These are phyloP conservation scores for Thinocorus orbignyianus DNA, from an alignment of 2,113 vertebrate species.

Conservation along the genomic window DNA sequence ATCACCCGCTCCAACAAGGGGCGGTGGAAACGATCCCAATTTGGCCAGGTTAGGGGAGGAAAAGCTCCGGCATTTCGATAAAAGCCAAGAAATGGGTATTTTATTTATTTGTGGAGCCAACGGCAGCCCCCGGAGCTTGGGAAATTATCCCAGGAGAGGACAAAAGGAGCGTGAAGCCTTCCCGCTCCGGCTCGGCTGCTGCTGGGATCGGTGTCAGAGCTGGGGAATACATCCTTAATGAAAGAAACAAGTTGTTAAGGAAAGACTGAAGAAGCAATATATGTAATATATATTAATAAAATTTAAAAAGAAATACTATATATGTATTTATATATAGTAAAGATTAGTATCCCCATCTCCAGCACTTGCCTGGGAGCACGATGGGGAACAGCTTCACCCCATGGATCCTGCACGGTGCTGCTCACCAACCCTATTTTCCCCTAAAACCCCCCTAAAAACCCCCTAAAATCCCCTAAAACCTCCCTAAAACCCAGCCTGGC, in stretches of 20 bases:
- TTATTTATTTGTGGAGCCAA: accelerated
- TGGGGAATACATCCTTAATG: background rate
- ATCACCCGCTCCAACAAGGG: background rate
- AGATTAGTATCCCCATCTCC: background rate
- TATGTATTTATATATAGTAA: no score
- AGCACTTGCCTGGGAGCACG: accelerated
- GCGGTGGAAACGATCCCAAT: background rate
- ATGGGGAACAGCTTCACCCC: background rate
- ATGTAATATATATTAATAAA: background rate
- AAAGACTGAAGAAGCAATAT: background rate
- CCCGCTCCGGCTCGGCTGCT: background rate
- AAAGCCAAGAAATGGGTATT: background rate
- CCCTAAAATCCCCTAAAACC: no score
- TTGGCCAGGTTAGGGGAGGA: background rate
- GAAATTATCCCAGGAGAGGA: background rate
- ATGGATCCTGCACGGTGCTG: accelerated
- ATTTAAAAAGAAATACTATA: background rate
- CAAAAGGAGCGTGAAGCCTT: background rate
- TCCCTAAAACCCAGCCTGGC: background rate
- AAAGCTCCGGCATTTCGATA: background rate
- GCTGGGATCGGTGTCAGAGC: background rate
- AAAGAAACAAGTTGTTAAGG: background rate
- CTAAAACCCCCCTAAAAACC: background rate
- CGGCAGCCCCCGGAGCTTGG: background rate
- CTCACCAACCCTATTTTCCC: background rate